Evolutionary conservation across 2,113 vertebrate genomes (phyloP).

Genomic region (Salvelinus sp.): DNA sequence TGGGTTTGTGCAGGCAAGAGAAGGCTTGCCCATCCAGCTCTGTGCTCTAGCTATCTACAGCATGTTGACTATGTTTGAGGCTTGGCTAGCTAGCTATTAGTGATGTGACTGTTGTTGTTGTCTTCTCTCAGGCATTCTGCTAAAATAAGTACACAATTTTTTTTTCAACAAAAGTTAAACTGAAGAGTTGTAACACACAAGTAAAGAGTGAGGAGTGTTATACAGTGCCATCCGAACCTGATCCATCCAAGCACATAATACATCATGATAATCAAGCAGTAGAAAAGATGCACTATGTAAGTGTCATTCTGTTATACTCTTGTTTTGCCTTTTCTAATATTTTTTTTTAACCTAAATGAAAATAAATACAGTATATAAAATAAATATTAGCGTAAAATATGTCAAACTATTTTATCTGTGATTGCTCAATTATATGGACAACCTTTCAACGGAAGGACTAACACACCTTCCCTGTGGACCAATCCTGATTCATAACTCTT

Average conservation of each 20-base stretch:
- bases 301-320: conserved; percentile 36
- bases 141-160: conserved; percentile 17
- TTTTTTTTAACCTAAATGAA: conserved; percentile 64
- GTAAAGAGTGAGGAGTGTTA: conserved; percentile 35
- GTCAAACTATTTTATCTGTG: conserved; percentile 52
- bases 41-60: conserved; percentile 36
- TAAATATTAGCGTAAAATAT: conserved; percentile 34
- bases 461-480: conserved; percentile 34
- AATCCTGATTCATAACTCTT: conserved; percentile 35
- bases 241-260: conserved; percentile 29
- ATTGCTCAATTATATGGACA: conserved; percentile 31
- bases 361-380: conserved; percentile 48
- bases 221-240: conserved; percentile 32
- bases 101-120: conserved; percentile 56
- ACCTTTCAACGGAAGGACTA: conserved; percentile 18
- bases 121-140: conserved; percentile 59
- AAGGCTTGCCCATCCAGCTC: conserved; percentile 23
- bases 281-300: conserved; percentile 16
- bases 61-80: conserved; percentile 57
- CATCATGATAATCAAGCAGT: conserved; percentile 14
- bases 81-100: conserved; percentile 54
- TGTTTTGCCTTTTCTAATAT: conserved; percentile 56
- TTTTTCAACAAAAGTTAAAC: neutral
- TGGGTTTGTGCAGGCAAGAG: neutral
- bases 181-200: conserved; percentile 40